Percentiles rank a stretch among this genome's conserved stretches.
phyloP scores from a whole-genome alignment of 2,888 invertebrate species.

The Geotrupes spiniger region DNA sequence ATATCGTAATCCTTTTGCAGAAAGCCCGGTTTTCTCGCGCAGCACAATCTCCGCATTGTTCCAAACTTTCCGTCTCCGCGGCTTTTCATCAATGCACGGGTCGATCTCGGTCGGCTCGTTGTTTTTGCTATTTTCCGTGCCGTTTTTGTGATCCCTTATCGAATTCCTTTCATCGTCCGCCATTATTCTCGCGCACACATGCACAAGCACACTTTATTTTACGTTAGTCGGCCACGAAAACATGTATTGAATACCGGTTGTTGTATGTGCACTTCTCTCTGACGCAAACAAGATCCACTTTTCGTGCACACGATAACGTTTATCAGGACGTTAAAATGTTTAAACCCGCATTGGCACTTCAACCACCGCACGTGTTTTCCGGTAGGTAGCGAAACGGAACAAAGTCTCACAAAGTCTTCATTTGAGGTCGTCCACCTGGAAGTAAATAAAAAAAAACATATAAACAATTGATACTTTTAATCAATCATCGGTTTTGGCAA shows the following conservation, averaged over 20 bases:
- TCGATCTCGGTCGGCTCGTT: constrained; percentile 36
- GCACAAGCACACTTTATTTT: too few relatives aligned
- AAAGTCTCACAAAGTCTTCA: constrained; percentile 1
- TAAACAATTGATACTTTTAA: not conserved
- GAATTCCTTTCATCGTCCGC: constrained; percentile 19
- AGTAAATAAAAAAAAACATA: not conserved
- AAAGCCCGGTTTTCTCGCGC: constrained; percentile 39
- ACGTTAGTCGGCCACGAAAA: too few relatives aligned
- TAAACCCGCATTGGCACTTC: not conserved
- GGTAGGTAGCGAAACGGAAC: not conserved
- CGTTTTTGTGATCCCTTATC: constrained; percentile 24
- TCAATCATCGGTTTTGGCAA: constrained; percentile 2
- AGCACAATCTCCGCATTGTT: constrained; percentile 32
- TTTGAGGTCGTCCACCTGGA: constrained; percentile 5
- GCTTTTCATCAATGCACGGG: constrained; percentile 37
- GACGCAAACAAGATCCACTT: too few relatives aligned
- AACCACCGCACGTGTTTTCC: constrained; percentile 4
- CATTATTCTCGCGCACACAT: constrained; percentile 14
- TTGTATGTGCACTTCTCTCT: too few relatives aligned
- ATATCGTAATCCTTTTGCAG: constrained; percentile 35
- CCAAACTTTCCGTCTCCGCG: constrained; percentile 24
- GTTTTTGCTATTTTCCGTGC: constrained; percentile 24
- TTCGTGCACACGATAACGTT: too few relatives aligned
- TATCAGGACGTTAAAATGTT: too few relatives aligned
- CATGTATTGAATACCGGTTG: too few relatives aligned